Evolutionary conservation across 2,797 vertebrate genomes (phyloP), one percentile per base, ranked within the genome.

Genomic region (Crenichthys baileyi): DNA sequence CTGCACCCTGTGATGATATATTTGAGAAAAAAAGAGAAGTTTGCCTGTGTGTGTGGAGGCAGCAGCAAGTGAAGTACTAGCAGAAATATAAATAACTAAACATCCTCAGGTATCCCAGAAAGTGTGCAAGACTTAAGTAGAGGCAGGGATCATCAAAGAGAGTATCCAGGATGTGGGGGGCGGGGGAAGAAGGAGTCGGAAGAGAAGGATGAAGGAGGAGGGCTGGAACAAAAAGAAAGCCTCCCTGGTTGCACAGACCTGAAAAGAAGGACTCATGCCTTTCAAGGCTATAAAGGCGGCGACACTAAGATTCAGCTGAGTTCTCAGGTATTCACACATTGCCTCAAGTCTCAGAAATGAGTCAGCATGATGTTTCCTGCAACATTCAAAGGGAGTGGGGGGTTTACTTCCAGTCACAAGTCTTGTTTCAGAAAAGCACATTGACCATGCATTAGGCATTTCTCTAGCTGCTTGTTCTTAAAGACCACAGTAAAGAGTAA

Each of bases 11-110:
- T 36, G 2, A 85, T 31, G 78, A 77, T 77, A 87, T 88, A 77
- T 90, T 83, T 86, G 78, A 89, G 81, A 79, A 63, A 26, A 87
- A 85, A 81, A 91, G 70, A 85, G 81, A 86, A 31, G 72, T 83
- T 70, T 82, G 51, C 70, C 9, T 74, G 71, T 77, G 71, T 78
- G 83, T 56, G 29, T 26, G 48, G 65, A 76, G 76, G 79, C 11
- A 29, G 75, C 44, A 46, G 75, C 0, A 2, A 79, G 61, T 73
- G 50, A 75, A 0, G 3, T 60, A 63, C 58, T 44, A 67, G 44
- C 77, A 83, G 72, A 91, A 90, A 90, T 93, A 91, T 89, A 89
- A 86, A 88, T 84, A 91, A 83, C 85, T 84, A 89, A 91, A 91
- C 87, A 91, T 92, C 87, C 76, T 89, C 79, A 89, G 83, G 88